Evolutionary conservation across 1,140 invertebrate genomes (phyloP).

Genomic region (Paraescarpia echinospica): DNA sequence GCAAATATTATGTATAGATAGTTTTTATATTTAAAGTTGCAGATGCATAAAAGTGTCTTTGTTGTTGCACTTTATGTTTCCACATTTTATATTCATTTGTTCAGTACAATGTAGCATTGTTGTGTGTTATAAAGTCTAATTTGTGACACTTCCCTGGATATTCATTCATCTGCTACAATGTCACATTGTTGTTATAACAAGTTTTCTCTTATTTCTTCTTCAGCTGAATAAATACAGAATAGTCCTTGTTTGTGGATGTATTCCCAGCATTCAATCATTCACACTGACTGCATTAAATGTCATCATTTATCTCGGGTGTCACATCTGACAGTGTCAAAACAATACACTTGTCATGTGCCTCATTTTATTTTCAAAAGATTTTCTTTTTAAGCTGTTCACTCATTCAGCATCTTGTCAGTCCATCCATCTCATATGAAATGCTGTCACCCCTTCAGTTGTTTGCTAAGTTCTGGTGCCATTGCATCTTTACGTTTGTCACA

Average conservation of each 20-base stretch:
- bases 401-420: not conserved
- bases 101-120: no score
- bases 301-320: not conserved
- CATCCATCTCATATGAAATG: not conserved
- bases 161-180: no score
- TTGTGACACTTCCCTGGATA: no score
- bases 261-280: not conserved
- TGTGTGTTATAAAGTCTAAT: no score
- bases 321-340: not conserved
- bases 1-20: no score
- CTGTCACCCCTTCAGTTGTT: not conserved
- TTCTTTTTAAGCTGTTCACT: not conserved
- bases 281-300: not conserved
- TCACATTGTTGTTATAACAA: not conserved
- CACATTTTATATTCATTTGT: no score
- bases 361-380: not conserved
- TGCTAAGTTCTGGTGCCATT: not conserved
- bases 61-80: no score
- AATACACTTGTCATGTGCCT: not conserved
- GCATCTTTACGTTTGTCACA: not conserved
- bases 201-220: not conserved
- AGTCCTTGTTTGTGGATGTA: not conserved
- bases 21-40: no score
- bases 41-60: no score
- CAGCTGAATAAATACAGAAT: not conserved